phyloP scores from a whole-genome alignment of 2,888 invertebrate species.

The Siphlonurus alternatus region DNA sequence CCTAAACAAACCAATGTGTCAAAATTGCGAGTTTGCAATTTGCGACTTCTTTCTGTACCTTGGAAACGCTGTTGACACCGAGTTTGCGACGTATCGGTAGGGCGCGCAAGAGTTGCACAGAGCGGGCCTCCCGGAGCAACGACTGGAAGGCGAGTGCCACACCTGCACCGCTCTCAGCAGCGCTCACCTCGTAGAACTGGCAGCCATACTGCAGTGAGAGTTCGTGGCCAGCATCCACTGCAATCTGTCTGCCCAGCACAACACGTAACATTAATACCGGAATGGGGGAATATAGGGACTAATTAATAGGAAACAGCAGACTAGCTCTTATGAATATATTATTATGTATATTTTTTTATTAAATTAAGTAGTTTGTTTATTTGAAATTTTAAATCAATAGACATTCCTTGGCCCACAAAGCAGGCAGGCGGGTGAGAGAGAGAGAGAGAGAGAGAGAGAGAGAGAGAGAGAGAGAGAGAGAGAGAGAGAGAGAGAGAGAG shows the following conservation, averaged over 20 bases:
- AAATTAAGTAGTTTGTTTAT: not conserved
- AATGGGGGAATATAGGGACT: not conserved
- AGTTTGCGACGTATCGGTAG: constrained; percentile 38
- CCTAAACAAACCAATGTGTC: too few relatives aligned
- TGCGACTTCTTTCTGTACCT: too few relatives aligned
- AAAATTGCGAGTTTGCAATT: too few relatives aligned
- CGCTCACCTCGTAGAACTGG: constrained; percentile 72
- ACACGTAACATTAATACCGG: too few relatives aligned
- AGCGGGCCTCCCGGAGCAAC: constrained; percentile 53
- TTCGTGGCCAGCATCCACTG: constrained; percentile 65
- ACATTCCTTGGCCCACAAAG: too few relatives aligned
- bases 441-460: too few relatives aligned
- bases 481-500: too few relatives aligned
- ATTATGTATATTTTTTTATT: not conserved
- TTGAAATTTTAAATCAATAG: not conserved
- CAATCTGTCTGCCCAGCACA: constrained; percentile 45
- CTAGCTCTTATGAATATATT: not conserved
- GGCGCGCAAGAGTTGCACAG: constrained; percentile 49
- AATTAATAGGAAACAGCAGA: not conserved
- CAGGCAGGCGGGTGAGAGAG: too few relatives aligned
- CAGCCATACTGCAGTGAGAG: constrained; percentile 58
- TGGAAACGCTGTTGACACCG: constrained; percentile 8
- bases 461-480: too few relatives aligned
- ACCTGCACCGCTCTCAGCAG: constrained; percentile 65
- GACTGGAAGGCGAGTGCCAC: constrained; percentile 67